phyloP scores from a whole-genome alignment of 2,113 vertebrate species.

The Fulmarus glacialis region DNA sequence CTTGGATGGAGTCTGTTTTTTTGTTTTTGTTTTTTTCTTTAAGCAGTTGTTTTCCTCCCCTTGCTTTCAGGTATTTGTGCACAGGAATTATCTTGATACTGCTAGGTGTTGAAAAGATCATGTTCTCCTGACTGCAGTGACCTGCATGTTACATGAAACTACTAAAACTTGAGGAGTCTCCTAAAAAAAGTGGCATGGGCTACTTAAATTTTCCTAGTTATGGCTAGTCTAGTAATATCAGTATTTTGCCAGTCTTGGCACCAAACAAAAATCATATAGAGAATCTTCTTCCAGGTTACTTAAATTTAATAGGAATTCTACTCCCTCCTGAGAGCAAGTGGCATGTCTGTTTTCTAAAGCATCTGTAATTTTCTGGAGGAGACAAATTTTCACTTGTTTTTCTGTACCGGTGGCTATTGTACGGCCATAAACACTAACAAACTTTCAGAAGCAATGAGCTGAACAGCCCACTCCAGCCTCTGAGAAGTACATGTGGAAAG shows the following conservation, averaged over 20 bases:
- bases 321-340: not conserved
- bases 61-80: not conserved
- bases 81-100: not conserved
- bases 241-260: not conserved
- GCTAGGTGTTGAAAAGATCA: not conserved
- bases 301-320: not conserved
- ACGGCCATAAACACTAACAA: not conserved
- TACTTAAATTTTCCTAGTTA: not conserved
- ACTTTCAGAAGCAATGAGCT: not conserved
- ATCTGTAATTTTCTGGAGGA: not conserved
- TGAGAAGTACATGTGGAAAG: not conserved
- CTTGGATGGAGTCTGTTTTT: not conserved
- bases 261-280: not conserved
- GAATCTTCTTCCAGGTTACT: not conserved
- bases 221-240: not conserved
- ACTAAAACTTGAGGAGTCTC: not conserved
- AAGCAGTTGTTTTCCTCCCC: not conserved
- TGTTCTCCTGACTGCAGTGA: not conserved
- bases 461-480: not conserved
- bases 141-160: not conserved
- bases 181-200: not conserved
- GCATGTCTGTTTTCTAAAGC: not conserved
- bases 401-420: not conserved
- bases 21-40: rapidly evolving
- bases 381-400: not conserved